Evolutionary conservation across 2,888 invertebrate species (phyloP).

Genomic region (Mythimna impura): DNA sequence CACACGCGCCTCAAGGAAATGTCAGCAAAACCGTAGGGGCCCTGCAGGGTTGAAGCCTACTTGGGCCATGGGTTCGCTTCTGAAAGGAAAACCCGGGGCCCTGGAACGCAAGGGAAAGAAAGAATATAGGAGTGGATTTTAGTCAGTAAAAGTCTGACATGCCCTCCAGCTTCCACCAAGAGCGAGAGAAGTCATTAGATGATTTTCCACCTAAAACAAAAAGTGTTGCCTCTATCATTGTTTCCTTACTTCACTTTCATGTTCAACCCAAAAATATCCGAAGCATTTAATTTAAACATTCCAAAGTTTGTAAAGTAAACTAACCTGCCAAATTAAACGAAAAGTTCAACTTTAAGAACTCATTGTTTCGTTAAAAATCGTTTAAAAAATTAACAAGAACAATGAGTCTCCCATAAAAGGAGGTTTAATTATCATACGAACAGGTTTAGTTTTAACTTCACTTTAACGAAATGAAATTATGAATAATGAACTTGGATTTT

Average conservation of each 20-base stretch:
- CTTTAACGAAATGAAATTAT: conserved; percentile 83
- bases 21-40: no score
- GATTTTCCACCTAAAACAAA: no score
- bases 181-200: no score
- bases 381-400: conserved; percentile 70
- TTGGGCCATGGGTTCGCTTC: no score
- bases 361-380: conserved; percentile 59
- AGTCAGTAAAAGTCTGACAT: no score
- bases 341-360: conserved; percentile 38
- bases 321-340: conserved; percentile 41
- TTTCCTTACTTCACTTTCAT: background rate
- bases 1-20: no score
- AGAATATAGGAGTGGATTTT: no score
- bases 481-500: conserved; percentile 86
- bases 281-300: background rate
- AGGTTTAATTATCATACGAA: conserved; percentile 83
- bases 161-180: no score
- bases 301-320: conserved; percentile 28
- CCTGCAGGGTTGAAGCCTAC: no score
- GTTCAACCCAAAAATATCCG: background rate
- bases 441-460: conserved; percentile 80
- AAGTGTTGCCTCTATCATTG: background rate
- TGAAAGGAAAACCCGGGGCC: no score
- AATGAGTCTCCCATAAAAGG: conserved; percentile 78
- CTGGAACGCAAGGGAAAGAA: no score